A percentile compares a stretch with the other conserved stretches of the same genome.
Evolutionary conservation across 2,113 vertebrate genomes (phyloP).

Genomic region (Lethenteron reissneri): DNA sequence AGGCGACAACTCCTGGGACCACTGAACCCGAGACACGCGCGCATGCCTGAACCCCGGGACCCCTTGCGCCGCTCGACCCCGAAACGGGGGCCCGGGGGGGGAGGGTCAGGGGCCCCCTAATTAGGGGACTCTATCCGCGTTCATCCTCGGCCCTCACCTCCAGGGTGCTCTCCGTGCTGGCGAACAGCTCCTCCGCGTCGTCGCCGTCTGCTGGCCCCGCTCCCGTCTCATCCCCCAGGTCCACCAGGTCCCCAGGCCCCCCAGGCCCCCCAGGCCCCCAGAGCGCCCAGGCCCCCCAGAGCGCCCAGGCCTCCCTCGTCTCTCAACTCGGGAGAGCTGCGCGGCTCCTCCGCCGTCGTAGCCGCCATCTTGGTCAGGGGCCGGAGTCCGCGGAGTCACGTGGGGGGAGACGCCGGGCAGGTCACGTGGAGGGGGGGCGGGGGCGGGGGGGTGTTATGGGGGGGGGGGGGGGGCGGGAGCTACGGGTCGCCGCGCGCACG

Average conservation of each 20-base stretch:
- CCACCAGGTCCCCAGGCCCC: constrained; percentile 22
- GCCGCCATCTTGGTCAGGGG: neutral
- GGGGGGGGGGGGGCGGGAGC: neutral
- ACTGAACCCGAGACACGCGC: too few relatives aligned
- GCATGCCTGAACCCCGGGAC: neutral
- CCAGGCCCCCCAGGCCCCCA: constrained; percentile 14
- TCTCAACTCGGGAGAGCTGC: constrained; percentile 14
- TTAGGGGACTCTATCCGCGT: neutral
- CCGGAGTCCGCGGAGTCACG: constrained; percentile 1
- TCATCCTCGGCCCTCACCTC: constrained; percentile 14
- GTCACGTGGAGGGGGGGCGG: neutral
- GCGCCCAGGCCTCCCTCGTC: constrained; percentile 24
- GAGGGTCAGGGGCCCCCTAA: neutral
- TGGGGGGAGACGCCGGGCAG: neutral
- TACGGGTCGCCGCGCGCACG: neutral
- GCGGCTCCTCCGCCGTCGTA: constrained; percentile 13
- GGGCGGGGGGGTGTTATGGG: neutral
- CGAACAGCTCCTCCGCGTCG: constrained; percentile 52
- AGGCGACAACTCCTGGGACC: too few relatives aligned
- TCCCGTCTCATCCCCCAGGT: constrained; percentile 24
- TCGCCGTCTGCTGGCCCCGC: constrained; percentile 32
- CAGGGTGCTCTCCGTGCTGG: constrained; percentile 22
- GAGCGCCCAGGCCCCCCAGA: constrained; percentile 9
- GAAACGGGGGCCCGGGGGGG: neutral
- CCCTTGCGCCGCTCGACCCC: neutral